Base-by-base conservation (phyloP, 2,888 invertebrate genomes). In the Cryptosula pallasiana region DNA sequence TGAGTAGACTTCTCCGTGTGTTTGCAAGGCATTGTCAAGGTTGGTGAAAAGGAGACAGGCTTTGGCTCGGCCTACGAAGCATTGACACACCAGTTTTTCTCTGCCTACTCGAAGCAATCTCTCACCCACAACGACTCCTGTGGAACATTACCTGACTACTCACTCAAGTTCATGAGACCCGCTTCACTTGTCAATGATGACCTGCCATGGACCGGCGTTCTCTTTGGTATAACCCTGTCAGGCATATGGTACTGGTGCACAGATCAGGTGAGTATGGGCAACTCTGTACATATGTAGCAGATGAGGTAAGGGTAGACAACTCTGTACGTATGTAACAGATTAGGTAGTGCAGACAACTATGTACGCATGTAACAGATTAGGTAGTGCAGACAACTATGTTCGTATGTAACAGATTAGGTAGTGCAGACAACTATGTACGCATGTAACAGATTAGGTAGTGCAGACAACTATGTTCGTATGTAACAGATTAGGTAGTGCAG, bases 181-280 rank as follows among this genome's bases (percentile, higher is more conserved):
- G 63, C 63, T 9, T 29, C 63, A 3, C 20, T 45, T 5, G 29
- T 63, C 25, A 34, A 20, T 73, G 77, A 77, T n/a, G 76, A 76
- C 55, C 78, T 82, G 29, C 84, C 84, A 1, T 83, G 83, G 83
- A 78, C 82, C 0, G 83, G 84, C 29, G 78, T 82, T 55, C 78
- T 81, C 73, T 78, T 83, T 73, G 84, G 84, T n/a, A 75, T 84
- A 57, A 81, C 82, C n/a, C 80, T 84, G 54, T 81, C 81, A 16
- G 80, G 81, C 2, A 76, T 84, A 2, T 84, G 84, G 84, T 84
- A 83, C 73, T 84, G 84, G 84, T 84, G 84, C 72, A 81, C 83
- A 5, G 84, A 84, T 74, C 84, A 84, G 81, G 83, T 83, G 13
- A n/a, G 55, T 63, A 2, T n/a, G n/a, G n/a, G n/a, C n/a, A n/a